A percentile compares a stretch with the other conserved stretches of the same genome.
Conservation (phyloP, 92 coral and sea anemone species). For the Zoanthus gigantus region DNA sequence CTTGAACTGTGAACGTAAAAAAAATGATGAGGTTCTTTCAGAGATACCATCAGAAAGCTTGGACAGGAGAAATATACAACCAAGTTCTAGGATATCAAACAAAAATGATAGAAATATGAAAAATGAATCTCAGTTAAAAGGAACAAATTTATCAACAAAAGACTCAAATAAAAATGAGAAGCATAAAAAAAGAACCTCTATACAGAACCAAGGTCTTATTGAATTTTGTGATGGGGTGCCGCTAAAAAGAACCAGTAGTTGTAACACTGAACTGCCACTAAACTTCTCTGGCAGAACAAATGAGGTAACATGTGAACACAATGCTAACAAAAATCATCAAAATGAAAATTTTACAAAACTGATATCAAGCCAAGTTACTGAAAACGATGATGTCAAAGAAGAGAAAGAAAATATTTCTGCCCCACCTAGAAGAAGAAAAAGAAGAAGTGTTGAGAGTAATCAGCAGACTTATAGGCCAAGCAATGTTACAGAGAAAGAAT, state of each 20-base stretch:
- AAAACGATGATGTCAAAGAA: background rate
- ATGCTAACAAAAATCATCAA: background rate
- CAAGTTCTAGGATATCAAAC: background rate
- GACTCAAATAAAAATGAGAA: background rate
- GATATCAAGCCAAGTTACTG: background rate
- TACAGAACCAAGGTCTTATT: background rate
- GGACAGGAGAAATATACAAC: background rate
- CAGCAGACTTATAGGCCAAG: background rate
- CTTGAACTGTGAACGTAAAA: constrained; percentile 2
- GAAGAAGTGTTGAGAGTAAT: constrained; percentile 27
- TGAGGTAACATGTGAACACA: constrained; percentile 19
- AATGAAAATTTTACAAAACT: constrained; percentile 25
- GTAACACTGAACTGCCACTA: background rate
- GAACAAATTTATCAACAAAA: background rate
- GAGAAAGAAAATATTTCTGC: constrained; percentile 42
- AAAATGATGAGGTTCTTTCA: background rate
- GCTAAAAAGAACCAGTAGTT: background rate
- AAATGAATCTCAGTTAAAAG: constrained; percentile 18
- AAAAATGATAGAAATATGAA: background rate
- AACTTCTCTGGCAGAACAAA: constrained; percentile 26
- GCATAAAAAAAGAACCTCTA: background rate
- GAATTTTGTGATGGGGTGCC: background rate
- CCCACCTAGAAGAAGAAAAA: constrained; percentile 11
- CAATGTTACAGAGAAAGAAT: background rate
- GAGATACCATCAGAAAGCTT: background rate